phyloP scores from a whole-genome alignment of 2,888 invertebrate genomes.

The Rhimphoctona megacephalus region DNA sequence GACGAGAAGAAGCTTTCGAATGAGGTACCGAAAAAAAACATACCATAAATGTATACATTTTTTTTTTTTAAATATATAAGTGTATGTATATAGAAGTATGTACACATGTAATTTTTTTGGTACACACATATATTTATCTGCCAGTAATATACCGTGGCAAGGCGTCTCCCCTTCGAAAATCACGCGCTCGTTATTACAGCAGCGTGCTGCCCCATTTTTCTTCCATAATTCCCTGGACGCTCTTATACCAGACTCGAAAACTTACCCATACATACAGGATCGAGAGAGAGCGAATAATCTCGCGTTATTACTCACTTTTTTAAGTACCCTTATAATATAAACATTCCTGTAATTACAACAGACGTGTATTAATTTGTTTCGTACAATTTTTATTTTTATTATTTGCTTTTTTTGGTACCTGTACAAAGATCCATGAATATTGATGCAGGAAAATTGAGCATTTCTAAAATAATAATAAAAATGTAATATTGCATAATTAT shows the following conservation, averaged over 20 bases:
- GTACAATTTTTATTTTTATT: neutral
- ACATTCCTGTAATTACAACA: conserved; percentile 50
- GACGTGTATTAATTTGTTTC: conserved; percentile 44
- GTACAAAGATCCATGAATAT: neutral
- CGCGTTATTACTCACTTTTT: conserved; percentile 43
- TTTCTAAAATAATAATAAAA: neutral
- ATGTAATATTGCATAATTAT: neutral
- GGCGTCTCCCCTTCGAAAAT: conserved; percentile 50
- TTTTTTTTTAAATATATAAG: too few species aligned
- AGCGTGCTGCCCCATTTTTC: conserved; percentile 44
- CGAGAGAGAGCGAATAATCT: conserved; percentile 28
- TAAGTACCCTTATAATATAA: conserved; percentile 36
- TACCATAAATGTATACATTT: too few species aligned
- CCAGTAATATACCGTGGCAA: conserved; percentile 19
- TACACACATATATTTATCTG: neutral
- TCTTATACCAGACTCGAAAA: neutral
- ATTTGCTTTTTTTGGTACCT: neutral
- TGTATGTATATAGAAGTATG: too few species aligned
- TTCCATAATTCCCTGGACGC: conserved; percentile 43
- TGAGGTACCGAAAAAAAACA: too few species aligned
- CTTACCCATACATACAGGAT: neutral
- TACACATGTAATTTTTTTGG: too few species aligned
- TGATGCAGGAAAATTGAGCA: neutral
- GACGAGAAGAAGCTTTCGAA: too few species aligned
- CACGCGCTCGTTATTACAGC: conserved; percentile 46